phyloP scores from a whole-genome alignment of 2,797 vertebrate genomes.

The Pseudopleuronectes americanus region DNA sequence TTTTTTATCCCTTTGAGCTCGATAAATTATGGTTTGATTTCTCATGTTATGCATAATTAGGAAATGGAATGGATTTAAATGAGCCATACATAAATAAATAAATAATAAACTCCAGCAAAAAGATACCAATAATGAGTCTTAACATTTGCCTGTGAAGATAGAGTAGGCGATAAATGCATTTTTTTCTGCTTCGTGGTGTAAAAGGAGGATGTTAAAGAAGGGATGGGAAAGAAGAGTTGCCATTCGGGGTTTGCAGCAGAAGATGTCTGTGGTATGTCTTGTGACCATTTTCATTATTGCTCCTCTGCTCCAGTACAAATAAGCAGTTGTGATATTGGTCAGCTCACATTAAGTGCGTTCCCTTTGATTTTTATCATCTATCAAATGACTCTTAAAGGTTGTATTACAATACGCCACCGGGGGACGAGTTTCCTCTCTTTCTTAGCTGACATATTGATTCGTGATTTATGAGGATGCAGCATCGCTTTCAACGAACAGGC shows the following conservation, averaged over 20 bases:
- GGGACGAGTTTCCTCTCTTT: constrained; percentile 62
- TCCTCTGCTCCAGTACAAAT: constrained; percentile 33
- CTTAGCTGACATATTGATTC: constrained; percentile 75
- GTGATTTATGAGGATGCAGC: constrained; percentile 76
- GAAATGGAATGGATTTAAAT: constrained; percentile 63
- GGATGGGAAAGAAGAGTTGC: constrained; percentile 5
- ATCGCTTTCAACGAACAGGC: constrained; percentile 74
- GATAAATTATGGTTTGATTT: constrained; percentile 54
- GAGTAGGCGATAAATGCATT: constrained; percentile 58
- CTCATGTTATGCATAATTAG: constrained; percentile 58
- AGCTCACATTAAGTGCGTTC: constrained; percentile 42
- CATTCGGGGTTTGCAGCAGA: constrained; percentile 21
- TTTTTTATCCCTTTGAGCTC: constrained; percentile 56
- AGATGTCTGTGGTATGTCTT: constrained; percentile 35
- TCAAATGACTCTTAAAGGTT: constrained; percentile 70
- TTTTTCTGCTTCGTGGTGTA: constrained; percentile 15
- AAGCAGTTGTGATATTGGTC: constrained; percentile 53
- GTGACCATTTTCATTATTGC: constrained; percentile 22
- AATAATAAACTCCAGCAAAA: constrained; percentile 41
- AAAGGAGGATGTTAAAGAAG: constrained; percentile 44
- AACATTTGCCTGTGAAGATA: constrained; percentile 48
- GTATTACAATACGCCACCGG: constrained; percentile 49
- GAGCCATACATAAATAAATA: constrained; percentile 44
- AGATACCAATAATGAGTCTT: constrained; percentile 56
- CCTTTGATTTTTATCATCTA: constrained; percentile 55